Conservation (phyloP, 64 coral and sea anemone species). For the Pachyseris speciosa region DNA sequence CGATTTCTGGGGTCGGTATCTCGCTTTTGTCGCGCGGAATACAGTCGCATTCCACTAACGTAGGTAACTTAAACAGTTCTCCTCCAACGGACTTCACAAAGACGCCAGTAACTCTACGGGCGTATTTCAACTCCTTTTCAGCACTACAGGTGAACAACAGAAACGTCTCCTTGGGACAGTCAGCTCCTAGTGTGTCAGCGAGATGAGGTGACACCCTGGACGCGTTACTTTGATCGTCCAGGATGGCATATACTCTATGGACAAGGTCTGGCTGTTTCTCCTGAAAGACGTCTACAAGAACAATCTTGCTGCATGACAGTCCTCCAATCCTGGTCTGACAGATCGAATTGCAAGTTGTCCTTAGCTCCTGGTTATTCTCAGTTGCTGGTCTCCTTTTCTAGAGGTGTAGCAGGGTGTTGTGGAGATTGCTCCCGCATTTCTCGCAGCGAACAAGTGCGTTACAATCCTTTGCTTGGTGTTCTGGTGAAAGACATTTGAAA, state of each 20-base stretch:
- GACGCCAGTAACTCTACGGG: background rate
- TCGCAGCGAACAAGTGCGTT: background rate
- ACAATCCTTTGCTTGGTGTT: constrained; percentile 29
- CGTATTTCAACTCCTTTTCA: constrained; percentile 28
- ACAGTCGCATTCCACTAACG: constrained; percentile 38
- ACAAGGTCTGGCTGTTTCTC: background rate
- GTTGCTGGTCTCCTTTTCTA: background rate
- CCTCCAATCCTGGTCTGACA: background rate
- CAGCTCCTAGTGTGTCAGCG: background rate
- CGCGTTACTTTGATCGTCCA: constrained; percentile 40
- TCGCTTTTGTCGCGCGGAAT: constrained; percentile 51
- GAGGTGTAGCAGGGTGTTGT: constrained; percentile 34
- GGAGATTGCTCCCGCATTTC: constrained; percentile 20
- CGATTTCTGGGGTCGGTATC: constrained; percentile 41
- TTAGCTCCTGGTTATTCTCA: background rate
- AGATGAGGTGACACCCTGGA: background rate
- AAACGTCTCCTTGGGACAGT: background rate
- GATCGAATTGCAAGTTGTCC: constrained; percentile 1
- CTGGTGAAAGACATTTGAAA: constrained; percentile 35
- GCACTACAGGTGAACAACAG: background rate
- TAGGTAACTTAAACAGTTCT: background rate
- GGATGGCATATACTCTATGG: constrained; percentile 6
- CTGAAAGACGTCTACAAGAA: constrained; percentile 15
- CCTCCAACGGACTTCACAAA: constrained; percentile 2
- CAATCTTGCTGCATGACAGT: constrained; percentile 38